Base-by-base conservation (phyloP, 2,797 vertebrate genomes). In the Periophthalmus magnuspinnatus region DNA sequence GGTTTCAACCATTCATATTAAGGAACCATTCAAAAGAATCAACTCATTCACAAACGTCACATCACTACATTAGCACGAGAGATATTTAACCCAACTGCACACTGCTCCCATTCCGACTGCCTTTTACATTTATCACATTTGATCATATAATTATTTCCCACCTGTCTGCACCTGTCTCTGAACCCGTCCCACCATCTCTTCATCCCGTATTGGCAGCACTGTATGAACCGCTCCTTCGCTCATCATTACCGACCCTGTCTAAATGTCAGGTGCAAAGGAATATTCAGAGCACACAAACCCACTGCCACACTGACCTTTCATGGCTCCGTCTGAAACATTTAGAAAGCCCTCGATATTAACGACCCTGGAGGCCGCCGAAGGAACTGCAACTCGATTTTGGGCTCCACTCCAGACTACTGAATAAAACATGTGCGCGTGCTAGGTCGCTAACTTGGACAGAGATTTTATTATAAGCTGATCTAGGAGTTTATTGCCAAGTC, bases 271-370 rank as follows among this genome's bases (percentile, higher is more conserved):
- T 41, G 60, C 10, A 21, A 11, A 24, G 60, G 38, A 62, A 62
- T 41, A 45, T 62, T 24, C 36, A 21, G n/a, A 10, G 19, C 17
- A 16, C 58, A n/a, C 33, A 13, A n/a, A n/a, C 33, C 8, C 32
- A 9, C 24, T 34, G 36, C 21, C 36, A 50, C 63, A 3, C 14
- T 65, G 41, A 50, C 24, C 47, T 50, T 65, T 48, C 45, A 33
- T 65, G 28, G 63, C 16, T 50, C 41, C 24, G 24, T 16, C 41
- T 64, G 62, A 47, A 64, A 64, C 62, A 64, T 64, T 48, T 50
- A 65, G 45, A 65, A 48, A 50, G 28, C 24, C 28, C 47, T 50
- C 7, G 63, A 19, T 65, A 64, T 65, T 50, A 65, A 50, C 50
- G 45, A 47, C 41, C 7, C 62, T 50, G 17, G 63, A 65, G 45